phyloP scores from a whole-genome alignment of 2,888 invertebrate species.

The Serripes groenlandicus region DNA sequence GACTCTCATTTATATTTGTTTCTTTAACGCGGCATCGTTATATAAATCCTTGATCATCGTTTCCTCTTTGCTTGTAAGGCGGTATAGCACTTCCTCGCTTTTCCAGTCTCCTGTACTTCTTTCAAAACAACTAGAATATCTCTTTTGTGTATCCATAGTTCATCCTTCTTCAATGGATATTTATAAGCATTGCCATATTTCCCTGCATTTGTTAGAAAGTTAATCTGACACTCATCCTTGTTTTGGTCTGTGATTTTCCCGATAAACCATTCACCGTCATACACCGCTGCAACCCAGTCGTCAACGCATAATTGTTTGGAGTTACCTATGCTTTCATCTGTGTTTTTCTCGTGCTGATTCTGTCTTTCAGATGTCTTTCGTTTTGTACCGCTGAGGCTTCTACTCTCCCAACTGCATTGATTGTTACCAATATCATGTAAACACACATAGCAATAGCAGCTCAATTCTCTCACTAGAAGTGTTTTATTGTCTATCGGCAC shows the following conservation, averaged over 20 bases:
- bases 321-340: background rate
- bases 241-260: conserved; percentile 20
- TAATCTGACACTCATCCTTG: conserved; percentile 2
- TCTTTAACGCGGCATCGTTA: too few species aligned
- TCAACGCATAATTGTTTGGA: too few species aligned
- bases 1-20: too few species aligned
- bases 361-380: background rate
- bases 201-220: background rate
- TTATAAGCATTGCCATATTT: conserved; percentile 3
- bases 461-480: background rate
- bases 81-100: background rate
- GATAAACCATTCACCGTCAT: conserved; percentile 8
- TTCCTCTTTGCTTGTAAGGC: background rate
- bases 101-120: background rate
- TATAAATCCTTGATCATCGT: too few species aligned
- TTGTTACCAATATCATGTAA: background rate
- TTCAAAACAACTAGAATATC: background rate
- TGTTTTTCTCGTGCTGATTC: background rate
- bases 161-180: conserved; percentile 5
- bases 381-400: background rate
- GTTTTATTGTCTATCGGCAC: background rate
- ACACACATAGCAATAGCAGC: conserved; percentile 7
- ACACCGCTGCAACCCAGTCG: conserved; percentile 23
- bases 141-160: conserved; percentile 4
- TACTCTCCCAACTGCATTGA: background rate